Evolutionary conservation across 2,888 invertebrate species (phyloP), one percentile per base, ranked within the genome.

Genomic region (Colletes collaris): DNA sequence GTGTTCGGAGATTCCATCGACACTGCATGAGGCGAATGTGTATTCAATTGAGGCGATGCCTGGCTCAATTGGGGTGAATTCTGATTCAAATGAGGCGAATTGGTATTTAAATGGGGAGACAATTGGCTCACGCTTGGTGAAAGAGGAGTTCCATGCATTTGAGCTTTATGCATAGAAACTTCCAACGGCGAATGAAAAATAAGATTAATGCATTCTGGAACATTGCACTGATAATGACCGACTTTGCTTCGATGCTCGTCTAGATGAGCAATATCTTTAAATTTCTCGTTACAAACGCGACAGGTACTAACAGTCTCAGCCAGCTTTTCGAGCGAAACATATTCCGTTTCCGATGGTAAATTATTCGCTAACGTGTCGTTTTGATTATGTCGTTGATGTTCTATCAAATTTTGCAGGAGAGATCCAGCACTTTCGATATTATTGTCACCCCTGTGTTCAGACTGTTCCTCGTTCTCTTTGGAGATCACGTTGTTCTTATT

Each of bases 321-420:
- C 83, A 95, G 92, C 44, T 94, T 94, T 77, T 96, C 96, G 79
- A 96, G 91, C 0, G 96, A 95, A 81, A 96, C 95, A 86, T 95
- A 96, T 92, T 95, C 95, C 77, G 94, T 95, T 76, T 93, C 93
- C 5, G 88, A 67, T 4, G 88, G 90, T 13, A 85, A 68, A 62
- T 75, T 87, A 44, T 83, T 88, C 3, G 90, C 87, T 35, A 90
- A 60, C 2, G 85, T 85, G 44, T 92, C 91, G 19, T 81, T 89
- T 68, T 89, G 88, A 83, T 86, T 88, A 10, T 88, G 87, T 27
- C 90, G 87, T 27, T 92, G 91, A 75, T 91, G 91, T 11, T 93
- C 92, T 8, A 91, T 89, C n/a, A 93, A 91, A 66, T 91, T 92
- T 69, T 92, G 92, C 2, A 92, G 79, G 5, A 92, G 81, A 3